Evolutionary conservation across 1,140 invertebrate genomes (phyloP), one percentile per base, ranked within the genome.

Genomic region (Macrobrachium rosenbergii): DNA sequence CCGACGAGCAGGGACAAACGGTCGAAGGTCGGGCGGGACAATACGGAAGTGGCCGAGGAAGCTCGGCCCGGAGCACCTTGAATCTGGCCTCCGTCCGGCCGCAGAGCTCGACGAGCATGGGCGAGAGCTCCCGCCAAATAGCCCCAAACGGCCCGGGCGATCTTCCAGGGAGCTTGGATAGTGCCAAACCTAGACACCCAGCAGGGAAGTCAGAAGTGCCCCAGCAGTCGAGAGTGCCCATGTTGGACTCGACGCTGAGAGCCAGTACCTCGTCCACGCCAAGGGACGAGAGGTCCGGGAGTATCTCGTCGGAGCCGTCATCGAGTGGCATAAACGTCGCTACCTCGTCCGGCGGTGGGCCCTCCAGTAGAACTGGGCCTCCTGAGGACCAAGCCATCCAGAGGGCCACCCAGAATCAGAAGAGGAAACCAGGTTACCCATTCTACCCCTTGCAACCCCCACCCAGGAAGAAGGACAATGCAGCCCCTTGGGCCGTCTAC

Each of bases 91-190:
- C 69, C 69, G n/a, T 59, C 59, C 60, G 85, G 63, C 85, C 85
- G 8, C 64, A 80, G n/a, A 78, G 75, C 28, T 85, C 83, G 16
- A 63, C 67, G 21, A 63, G 69, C 59, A 21, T 67, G 7, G 72
- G 67, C 67, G 69, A 19, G 19, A 59, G 82, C 58, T 59, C 21
- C 52, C 43, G 64, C 58, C 73, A 62, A 10, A 14, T 62, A 77
- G 80, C 84, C 2, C 85, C 85, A 19, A 87, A 87, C 45, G 85
- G 85, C 21, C 85, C 85, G n/a, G 69, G 85, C 63, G 85, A 81
- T 63, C 67, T 81, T 19, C 69, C 85, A 28, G 82, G 82, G 52
- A 76, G 69, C 45, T 63, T 43, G 63, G 72, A 62, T 60, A 75
- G 76, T 64, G 85, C 69, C 85, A 87, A 82, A 82, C 21, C 23